phyloP scores from a whole-genome alignment of 2,113 vertebrate genomes.

The Melanerpes aurifrons region DNA sequence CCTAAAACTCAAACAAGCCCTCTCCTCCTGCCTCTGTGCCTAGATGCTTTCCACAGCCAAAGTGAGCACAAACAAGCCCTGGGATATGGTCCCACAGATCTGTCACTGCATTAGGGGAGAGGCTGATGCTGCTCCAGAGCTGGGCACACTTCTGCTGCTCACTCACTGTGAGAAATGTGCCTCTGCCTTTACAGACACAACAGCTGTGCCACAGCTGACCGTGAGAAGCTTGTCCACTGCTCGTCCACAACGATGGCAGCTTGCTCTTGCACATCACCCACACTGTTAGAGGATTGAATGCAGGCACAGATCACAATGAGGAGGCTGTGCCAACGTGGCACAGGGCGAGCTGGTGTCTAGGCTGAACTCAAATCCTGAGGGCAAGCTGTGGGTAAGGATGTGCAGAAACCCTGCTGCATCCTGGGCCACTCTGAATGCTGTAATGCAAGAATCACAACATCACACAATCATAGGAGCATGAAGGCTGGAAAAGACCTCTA shows the following conservation, averaged over 20 bases:
- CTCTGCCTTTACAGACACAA: neutral
- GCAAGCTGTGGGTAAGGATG: neutral
- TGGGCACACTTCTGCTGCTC: neutral
- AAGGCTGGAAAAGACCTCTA: too few relatives aligned
- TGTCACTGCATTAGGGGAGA: neutral
- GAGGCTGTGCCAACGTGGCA: neutral
- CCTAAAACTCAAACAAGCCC: conserved; percentile 31
- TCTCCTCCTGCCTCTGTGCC: neutral
- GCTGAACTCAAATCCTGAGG: neutral
- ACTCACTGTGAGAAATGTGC: neutral
- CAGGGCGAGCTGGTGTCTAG: neutral
- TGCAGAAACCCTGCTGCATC: neutral
- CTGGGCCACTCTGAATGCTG: neutral
- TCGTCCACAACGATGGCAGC: neutral
- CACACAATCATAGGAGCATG: too few relatives aligned
- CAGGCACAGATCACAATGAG: neutral
- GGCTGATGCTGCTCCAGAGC: neutral
- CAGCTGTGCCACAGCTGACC: neutral
- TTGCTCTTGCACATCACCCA: neutral
- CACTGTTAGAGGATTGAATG: neutral
- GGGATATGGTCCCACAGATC: neutral
- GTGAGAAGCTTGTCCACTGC: accelerated
- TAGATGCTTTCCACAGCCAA: neutral
- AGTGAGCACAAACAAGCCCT: neutral
- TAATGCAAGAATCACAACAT: neutral